phyloP scores from a whole-genome alignment of 2,113 vertebrate species.

The Hypomesus transpacificus region DNA sequence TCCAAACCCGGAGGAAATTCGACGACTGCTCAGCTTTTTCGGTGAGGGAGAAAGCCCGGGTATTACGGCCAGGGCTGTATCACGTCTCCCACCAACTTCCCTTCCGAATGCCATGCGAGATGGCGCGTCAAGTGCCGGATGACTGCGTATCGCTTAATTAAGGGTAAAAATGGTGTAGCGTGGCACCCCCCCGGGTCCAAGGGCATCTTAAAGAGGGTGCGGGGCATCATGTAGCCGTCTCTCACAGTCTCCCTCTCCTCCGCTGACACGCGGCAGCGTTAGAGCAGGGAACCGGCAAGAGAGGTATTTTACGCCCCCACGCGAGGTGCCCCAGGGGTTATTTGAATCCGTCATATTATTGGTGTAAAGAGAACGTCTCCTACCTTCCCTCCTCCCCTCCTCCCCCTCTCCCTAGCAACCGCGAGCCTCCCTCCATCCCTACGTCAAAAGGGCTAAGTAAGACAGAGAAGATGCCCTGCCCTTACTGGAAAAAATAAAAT shows the following conservation, averaged over 20 bases:
- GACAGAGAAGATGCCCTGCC: not conserved
- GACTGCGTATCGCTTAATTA: conserved; percentile 15
- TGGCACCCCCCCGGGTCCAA: conserved; percentile 19
- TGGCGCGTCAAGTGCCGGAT: not conserved
- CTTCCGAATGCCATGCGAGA: conserved; percentile 11
- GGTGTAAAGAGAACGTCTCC: conserved; percentile 33
- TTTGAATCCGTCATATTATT: conserved; percentile 31
- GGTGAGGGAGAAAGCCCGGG: not conserved
- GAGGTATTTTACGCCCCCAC: conserved; percentile 7
- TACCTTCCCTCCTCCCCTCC: too few relatives aligned
- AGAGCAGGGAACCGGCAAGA: not conserved
- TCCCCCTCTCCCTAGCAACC: not conserved
- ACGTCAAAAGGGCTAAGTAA: conserved; percentile 10
- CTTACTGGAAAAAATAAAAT: not conserved
- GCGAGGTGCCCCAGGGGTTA: conserved; percentile 1
- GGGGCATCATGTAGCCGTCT: not conserved
- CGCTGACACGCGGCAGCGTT: not conserved
- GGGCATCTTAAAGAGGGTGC: conserved; percentile 2
- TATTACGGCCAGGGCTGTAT: conserved; percentile 1
- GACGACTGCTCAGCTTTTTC: conserved; percentile 9
- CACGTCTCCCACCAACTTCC: conserved; percentile 20
- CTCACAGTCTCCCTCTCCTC: not conserved
- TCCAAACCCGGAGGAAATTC: conserved; percentile 15
- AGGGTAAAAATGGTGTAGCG: conserved; percentile 1
- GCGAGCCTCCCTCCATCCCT: not conserved